Percentiles rank a stretch among this genome's conserved stretches.
Evolutionary conservation across 2,888 invertebrate species (phyloP).

Genomic region (Drosophila neonasuta): DNA sequence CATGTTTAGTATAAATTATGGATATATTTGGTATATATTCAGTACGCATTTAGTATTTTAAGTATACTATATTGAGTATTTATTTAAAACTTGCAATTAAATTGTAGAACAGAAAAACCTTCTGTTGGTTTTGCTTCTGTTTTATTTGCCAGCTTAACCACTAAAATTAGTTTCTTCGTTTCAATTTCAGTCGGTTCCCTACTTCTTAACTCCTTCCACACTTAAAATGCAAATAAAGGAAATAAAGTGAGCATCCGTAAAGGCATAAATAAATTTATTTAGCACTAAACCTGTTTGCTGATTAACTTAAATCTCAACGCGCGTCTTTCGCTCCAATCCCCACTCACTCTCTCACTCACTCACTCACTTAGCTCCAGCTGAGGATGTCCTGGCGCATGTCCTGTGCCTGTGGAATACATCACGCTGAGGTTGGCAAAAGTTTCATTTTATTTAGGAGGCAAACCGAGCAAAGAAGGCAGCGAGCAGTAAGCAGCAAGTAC

Average conservation of each 20-base stretch:
- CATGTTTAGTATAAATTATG: too few species aligned
- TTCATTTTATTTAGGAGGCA: constrained; percentile 73
- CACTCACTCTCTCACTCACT: constrained; percentile 11
- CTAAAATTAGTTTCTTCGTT: neutral
- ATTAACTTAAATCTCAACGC: constrained; percentile 72
- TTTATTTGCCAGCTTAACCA: constrained; percentile 8
- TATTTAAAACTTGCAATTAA: too few species aligned
- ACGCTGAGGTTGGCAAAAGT: constrained; percentile 75
- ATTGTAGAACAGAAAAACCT: neutral
- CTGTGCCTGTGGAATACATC: constrained; percentile 69
- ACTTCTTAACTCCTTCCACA: neutral
- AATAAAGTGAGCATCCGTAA: constrained; percentile 51
- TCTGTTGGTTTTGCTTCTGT: neutral
- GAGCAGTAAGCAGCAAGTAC: constrained; percentile 16
- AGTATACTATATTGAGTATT: neutral
- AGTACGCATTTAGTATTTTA: too few species aligned
- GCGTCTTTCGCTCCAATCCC: constrained; percentile 20
- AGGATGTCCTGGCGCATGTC: constrained; percentile 43
- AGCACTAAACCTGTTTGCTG: constrained; percentile 75
- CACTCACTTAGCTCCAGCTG: constrained; percentile 3
- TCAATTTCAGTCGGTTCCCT: too few species aligned
- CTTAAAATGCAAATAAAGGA: constrained; percentile 32
- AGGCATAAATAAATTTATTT: constrained; percentile 71
- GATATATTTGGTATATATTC: too few species aligned
- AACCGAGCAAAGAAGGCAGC: constrained; percentile 26